Evolutionary conservation across 2,113 vertebrate genomes (phyloP), one percentile per base, ranked within the genome.

Genomic region (Charadrius vociferus): DNA sequence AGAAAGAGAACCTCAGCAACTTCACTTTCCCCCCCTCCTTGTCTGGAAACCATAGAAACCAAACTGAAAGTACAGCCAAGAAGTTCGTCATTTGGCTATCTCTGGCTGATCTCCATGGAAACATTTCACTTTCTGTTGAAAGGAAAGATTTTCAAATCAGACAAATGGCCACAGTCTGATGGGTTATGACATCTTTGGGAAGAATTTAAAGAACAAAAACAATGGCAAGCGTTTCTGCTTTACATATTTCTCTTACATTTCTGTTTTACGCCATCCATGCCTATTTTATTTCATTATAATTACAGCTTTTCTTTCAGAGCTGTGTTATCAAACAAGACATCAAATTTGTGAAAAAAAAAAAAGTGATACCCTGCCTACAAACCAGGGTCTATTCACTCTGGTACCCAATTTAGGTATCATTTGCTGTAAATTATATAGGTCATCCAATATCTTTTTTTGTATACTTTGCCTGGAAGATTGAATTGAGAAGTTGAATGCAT

Each of bases 41-140:
- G 97, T 98, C 98, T 98, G 98, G 98, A 98, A 98, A 98, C 98
- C 98, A 98, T 98, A 98, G 98, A 98, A 98, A 98, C 98, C 98
- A 94, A 96, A 97, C 92, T 62, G 97, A 98, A 98, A 98, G 98
- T 98, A 98, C 97, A 98, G 97, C 96, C 97, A 98, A 98, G 98
- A 97, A 98, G 93, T 98, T 98, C 97, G 98, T 98, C 98, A 98
- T 98, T 98, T 97, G 98, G 97, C 98, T 98, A 98, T 98, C 98
- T 97, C 98, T 98, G 98, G 98, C 98, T 98, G 95, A 98, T 98
- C 98, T 98, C 98, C 98, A 98, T 98, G 98, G 98, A 98, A 98
- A 98, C 98, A 97, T 98, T 98, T 98, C 93, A 93, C 88, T 98
- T 97, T 96, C 97, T 97, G 86, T 97, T 97, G 94, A 98, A 98